Evolutionary conservation across 2,888 invertebrate species (phyloP), one percentile per base, ranked within the genome.

Genomic region (Salticus scenicus): DNA sequence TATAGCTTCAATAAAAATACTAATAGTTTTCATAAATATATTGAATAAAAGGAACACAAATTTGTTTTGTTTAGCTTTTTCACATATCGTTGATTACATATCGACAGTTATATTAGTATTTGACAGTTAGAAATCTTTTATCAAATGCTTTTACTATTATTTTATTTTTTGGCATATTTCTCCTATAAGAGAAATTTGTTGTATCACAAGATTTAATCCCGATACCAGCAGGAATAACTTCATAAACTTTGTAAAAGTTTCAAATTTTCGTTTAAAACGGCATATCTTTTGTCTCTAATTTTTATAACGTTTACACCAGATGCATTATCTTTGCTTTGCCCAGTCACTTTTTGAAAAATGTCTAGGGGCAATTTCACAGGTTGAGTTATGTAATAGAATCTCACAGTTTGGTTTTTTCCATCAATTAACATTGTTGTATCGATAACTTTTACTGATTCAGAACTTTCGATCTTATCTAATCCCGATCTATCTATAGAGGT

Each of bases 361-460:
- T 86, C 86, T 7, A 76, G 28, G 8, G 86, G 86, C 0, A 86
- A 51, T 28, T 86, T 86, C 20, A 86, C 80, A 63, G 86, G 86
- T 20, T 86, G 86, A 12, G 80, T 86, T 14, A 86, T 80, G 20
- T 86, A 86, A 20, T 80, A 86, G 63, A 86, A 86, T 66, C 74
- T 51, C 10, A 86, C 86, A 57, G 86, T 86, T 31, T 86, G 86
- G 57, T 86, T 86, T 33, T 86, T 86, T 7, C 86, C 86, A 47
- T 86, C 86, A 12, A 86, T 86, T n/a, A 86, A 57, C 86, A 86
- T 86, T 5, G 86, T 86, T 12, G 86, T 86, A 57, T 86, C 86
- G 8, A 86, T 80, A 0, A 86, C 75, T 17, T 86, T 86, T 30
- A 86, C 86, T 0, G 79, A 75, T 67, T 86, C 86, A 0, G 85